Base-by-base conservation (phyloP, 2,797 vertebrate species). In the Malacoraja senta region DNA sequence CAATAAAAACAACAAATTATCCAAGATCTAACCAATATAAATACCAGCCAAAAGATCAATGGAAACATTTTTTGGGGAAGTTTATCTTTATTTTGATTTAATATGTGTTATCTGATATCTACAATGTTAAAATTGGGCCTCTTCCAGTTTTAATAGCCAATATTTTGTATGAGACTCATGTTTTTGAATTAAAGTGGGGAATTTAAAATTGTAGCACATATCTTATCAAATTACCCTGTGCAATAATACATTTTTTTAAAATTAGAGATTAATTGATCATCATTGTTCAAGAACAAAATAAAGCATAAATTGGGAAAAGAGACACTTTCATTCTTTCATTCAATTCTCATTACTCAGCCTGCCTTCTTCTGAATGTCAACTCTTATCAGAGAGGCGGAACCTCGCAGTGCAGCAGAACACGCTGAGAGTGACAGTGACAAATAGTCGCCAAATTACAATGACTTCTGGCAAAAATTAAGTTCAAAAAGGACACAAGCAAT, bases 351-450 rank as follows among this genome's bases (percentile, higher is more conserved):
- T 96, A 96, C 95, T 93, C 93, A 95, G 93, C 95, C 65, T 74
- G 94, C 95, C 96, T 95, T 96, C 95, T 96, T 96, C 95, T 94
- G 94, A 95, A 95, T 95, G 96, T 96, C 96, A 96, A 95, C 95
- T 95, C 95, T 88, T 95, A 95, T 93, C 68, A 86, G 72, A 65
- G 95, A 96, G 96, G 96, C 96, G 96, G 93, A 96, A 95, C 95
- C 95, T 95, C 96, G 96, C 88, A 65, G 29, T 53, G 68, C 80
- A 95, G 95, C 95, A 79, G 95, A 95, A 96, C 96, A 96, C 96
- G 96, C 96, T 95, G 96, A 95, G 95, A 96, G 96, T 96, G 96
- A 97, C 96, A 97, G 95, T 96, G 96, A 96, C 96, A 97, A 97
- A 97, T 96, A 96, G 96, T 96, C 96, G 96, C 96, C 96, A 97